Base-by-base conservation (phyloP, 1,140 invertebrate genomes). In the Ridgeia piscesae region DNA sequence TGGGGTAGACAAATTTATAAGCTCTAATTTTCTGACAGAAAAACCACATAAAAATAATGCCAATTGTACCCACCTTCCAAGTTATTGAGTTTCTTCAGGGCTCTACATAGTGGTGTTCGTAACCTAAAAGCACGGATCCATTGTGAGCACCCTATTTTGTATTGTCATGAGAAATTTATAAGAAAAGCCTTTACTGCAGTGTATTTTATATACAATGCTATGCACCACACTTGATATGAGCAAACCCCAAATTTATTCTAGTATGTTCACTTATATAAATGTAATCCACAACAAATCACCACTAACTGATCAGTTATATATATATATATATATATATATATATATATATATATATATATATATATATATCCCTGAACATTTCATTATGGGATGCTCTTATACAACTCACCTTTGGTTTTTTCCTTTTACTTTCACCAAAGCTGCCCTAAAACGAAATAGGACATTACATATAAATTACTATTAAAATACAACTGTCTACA, bases 91-190 rank as follows among this genome's bases (percentile, higher is more conserved):
- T 77, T 88, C 42, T 98, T 97, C 50, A 99, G 96, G 33, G 98
- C 98, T 95, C 98, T 97, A 95, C 98, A 99, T 94, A 98, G 97
- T 33, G 99, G 99, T 58, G 98, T 99, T 96, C 98, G 98, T 89
- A 99, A 97, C 93, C 98, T 96, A 33, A 33, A 90, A 35, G 35
- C 1, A 90, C n/a, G 35, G n/a, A 31, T 8, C 14, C 17, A 90
- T 2, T 4, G 35, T 34, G 21, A 34, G 34, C 2, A 34, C 11
- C 2, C 35, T n/a, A 31, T 34, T 34, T 90, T 90, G 11, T 14
- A 90, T 27, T 90, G 31, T 90, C 35, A 34, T 4, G 31, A 90
- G 17, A 21, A 33, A 90, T 2, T 90, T 33, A 34, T 14, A 33
- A 90, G 35, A 6, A 33, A 27, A 21, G 34, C 2, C 33, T 42